Evolutionary conservation across 2,113 vertebrate species (phyloP).

Genomic region (Paraplagusia blochii): DNA sequence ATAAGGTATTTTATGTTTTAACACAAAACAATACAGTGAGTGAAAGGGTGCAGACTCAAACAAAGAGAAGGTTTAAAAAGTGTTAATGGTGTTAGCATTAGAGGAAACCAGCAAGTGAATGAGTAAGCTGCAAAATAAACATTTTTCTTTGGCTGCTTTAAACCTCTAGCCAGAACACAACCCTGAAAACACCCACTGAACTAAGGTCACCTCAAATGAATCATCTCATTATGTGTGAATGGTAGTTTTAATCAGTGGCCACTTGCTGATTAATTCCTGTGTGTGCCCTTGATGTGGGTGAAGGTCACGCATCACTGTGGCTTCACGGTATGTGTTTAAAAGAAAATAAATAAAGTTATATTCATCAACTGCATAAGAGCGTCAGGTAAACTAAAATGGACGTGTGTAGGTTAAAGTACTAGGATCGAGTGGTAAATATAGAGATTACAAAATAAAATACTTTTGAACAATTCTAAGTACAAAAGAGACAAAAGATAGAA

Average conservation of each 20-base stretch:
- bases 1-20: slow-evolving; percentile 7
- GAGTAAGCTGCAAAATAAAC: no score
- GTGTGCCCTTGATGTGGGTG: not conserved
- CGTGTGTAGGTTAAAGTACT: no score
- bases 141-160: no score
- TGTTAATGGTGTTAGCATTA: slow-evolving; percentile 45
- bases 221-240: slow-evolving; percentile 22
- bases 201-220: slow-evolving; percentile 12
- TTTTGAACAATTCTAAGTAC: no score
- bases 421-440: no score
- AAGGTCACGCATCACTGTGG: no score
- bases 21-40: not conserved
- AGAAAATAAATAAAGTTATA: no score
- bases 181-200: not conserved
- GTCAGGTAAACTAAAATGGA: no score
- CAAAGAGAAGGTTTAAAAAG: slow-evolving; percentile 6
- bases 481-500: no score
- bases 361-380: no score
- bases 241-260: slow-evolving; percentile 40
- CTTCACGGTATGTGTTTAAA: no score
- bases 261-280: slow-evolving; percentile 29
- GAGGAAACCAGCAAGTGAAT: slow-evolving; percentile 1
- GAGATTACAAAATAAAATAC: no score
- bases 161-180: slow-evolving; percentile 9
- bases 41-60: slow-evolving; percentile 8